Percentiles rank a stretch among this genome's conserved stretches.
phyloP scores from a whole-genome alignment of 2,113 vertebrate species.

The Chionomys nivalis region DNA sequence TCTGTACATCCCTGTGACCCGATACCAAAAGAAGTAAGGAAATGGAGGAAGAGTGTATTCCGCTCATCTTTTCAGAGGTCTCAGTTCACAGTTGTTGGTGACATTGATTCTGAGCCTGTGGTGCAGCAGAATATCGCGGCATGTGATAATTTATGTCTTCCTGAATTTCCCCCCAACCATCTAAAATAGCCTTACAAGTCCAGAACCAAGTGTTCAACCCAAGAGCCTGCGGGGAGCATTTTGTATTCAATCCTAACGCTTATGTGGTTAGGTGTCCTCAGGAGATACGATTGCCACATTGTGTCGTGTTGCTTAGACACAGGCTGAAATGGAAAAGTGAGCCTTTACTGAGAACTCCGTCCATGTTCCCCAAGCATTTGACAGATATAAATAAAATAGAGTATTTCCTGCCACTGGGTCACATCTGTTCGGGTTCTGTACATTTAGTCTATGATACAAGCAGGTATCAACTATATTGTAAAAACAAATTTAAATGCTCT shows the following conservation, averaged over 20 bases:
- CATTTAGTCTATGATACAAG: neutral
- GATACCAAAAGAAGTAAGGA: neutral
- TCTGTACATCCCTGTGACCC: neutral
- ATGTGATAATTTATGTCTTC: neutral
- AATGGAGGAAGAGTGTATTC: neutral
- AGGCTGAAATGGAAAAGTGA: neutral
- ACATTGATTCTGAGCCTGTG: neutral
- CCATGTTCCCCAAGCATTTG: neutral
- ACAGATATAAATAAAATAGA: neutral
- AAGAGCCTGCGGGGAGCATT: neutral
- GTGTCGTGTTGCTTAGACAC: neutral
- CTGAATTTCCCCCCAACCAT: no score
- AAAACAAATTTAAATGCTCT: neutral
- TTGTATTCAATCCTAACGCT: neutral
- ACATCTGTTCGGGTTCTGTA: neutral
- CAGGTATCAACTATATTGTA: neutral
- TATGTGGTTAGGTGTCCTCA: neutral
- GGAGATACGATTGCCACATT: neutral
- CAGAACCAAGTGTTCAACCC: neutral
- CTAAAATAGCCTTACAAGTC: neutral
- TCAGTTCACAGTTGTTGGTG: neutral
- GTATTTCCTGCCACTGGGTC: neutral
- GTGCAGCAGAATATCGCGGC: neutral
- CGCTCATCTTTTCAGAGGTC: neutral
- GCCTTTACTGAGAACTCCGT: neutral